Base-by-base conservation (phyloP, 2,797 vertebrate genomes). In the Gymnocypris eckloni region DNA sequence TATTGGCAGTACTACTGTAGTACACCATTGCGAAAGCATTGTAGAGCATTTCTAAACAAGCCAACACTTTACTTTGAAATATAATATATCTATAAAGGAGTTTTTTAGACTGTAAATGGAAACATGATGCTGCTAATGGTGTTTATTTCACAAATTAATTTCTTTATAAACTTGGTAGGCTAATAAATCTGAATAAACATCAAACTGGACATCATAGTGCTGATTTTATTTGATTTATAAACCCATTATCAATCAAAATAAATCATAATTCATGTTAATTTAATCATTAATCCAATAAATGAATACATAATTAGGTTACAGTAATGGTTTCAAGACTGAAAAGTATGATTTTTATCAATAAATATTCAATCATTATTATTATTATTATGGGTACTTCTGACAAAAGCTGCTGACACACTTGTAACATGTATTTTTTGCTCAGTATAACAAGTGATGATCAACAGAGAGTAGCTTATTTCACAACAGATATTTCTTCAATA, bases 141-240 rank as follows among this genome's bases (percentile, higher is more conserved):
- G 6, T 13, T 50, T 20, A 13, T 45, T 28, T 33, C n/a, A 50
- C 37, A 16, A 10, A 59, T 9, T 2, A 6, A 12, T 20, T 13
- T 54, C 5, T 76, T 76, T 33, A 12, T 33, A 52, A 72, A 56
- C 11, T 7, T 39, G 15, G 5, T 76, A 33, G 13, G 11, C 13
- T 64, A 20, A 33, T 33, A 33, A 8, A 48, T 48, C 4, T 22
- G 16, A 37, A 37, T 50, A 75, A 75, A 52, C 72, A 6, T 75
- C 25, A 11, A 25, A 52, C 25, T 33, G 48, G 69, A 71, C 39
- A 71, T 70, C 20, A 52, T 56, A n/a, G 20, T 0, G 20, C 70
- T 73, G n/a, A 73, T 73, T 73, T 73, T 48, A 70, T 70, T 39
- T 70, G 9, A 28, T 48, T 50, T 73, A 18, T 28, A 28, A 73